Conservation (phyloP, 2,113 vertebrate genomes). For the Melanerpes aurifrons region DNA sequence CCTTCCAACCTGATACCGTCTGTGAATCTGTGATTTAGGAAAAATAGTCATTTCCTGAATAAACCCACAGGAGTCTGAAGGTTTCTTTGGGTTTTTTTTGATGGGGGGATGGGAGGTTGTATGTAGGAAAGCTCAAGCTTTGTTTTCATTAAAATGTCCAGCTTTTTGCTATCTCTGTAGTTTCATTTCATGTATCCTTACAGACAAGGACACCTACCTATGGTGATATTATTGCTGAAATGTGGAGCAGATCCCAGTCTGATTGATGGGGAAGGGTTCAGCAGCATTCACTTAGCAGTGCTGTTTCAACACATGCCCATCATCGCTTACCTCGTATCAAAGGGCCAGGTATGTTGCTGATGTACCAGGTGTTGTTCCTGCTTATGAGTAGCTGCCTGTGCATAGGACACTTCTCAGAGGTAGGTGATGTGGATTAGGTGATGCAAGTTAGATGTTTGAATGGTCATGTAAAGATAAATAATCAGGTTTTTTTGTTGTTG, state of each 20-base stretch:
- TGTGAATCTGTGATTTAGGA: too few relatives aligned
- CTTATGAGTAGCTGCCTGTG: not conserved
- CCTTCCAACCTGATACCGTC: too few relatives aligned
- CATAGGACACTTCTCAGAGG: not conserved
- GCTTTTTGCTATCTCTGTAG: not conserved
- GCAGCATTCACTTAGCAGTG: slow-evolving; percentile 90
- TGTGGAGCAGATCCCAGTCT: slow-evolving; percentile 89
- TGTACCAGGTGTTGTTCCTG: not conserved
- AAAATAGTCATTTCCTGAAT: not conserved
- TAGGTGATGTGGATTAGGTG: not conserved
- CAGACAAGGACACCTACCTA: slow-evolving; percentile 94
- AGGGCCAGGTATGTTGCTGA: slow-evolving; percentile 86
- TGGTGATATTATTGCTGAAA: slow-evolving; percentile 90
- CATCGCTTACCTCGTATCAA: slow-evolving; percentile 92
- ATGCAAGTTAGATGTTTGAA: not conserved
- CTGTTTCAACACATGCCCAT: slow-evolving; percentile 96
- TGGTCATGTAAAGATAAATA: not conserved
- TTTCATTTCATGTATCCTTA: not conserved
- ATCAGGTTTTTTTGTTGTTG: not conserved
- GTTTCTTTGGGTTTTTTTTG: not conserved
- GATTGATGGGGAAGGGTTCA: slow-evolving; percentile 93
- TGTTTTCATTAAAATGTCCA: not conserved
- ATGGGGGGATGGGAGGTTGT: not conserved
- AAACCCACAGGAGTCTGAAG: not conserved
- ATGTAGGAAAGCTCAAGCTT: not conserved